Evolutionary conservation across 2,797 vertebrate species (phyloP), one percentile per base, ranked within the genome.

Genomic region (Acanthis flammea): DNA sequence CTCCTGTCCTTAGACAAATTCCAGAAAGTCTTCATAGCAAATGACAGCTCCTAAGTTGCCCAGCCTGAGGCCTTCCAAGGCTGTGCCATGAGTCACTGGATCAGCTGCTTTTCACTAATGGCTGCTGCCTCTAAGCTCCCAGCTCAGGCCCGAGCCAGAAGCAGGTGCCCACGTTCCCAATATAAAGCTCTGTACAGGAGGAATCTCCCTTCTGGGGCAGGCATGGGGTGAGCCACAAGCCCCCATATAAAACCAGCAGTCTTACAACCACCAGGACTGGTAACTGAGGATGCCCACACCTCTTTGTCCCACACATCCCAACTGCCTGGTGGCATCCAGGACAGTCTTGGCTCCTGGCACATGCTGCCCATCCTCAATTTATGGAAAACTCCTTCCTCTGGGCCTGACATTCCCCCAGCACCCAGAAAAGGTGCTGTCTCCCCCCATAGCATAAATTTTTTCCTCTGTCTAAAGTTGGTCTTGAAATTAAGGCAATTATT

Each of bases 141-240:
- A 2, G 2, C 27, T 44, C 3, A 4, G 57, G 24, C 39, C 51
- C 0, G 0, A 4, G 10, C 48, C 7, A 3, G 62, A 45, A 76
- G 31, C 57, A 42, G 66, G 61, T 57, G 35, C 55, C 15, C 3
- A 31, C 48, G 7, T 8, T 45, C 72, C 63, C 25, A n/a, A 2
- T 15, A 5, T 14, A 35, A 48, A 25, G 14, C 12, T 44, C 21
- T 4, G 1, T 5, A 0, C 6, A 12, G 14, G 6, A 24, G 35
- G 19, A 61, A 70, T 35, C 3, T 53, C 24, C 47, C 25, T 6
- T 19, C 9, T 3, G 5, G 42, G 21, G 18, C 39, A 62, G 53
- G 30, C 12, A 41, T 3, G 6, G 41, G 63, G 19, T 47, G 54
- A 80, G 23, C 33, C 73, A 58, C 27, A 44, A 50, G 2, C 4